Conservation (phyloP, 2,888 invertebrate species). For the Pseudococcus viburni region DNA sequence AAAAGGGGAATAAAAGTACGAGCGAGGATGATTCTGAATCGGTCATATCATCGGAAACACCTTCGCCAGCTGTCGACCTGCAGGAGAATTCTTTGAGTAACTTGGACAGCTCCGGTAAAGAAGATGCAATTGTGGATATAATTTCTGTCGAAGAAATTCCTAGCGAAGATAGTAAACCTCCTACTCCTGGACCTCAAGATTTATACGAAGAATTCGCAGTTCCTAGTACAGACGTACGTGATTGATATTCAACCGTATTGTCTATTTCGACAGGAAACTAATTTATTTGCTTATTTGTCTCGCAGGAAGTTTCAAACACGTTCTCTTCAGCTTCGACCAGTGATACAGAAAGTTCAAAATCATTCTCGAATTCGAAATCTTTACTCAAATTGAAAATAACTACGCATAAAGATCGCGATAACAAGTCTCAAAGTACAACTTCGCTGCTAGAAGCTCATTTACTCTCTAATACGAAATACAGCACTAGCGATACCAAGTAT, state of each 20-base stretch:
- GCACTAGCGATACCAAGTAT: conserved; percentile 24
- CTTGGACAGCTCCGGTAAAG: conserved; percentile 46
- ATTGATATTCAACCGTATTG: neutral
- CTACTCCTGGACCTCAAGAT: conserved; percentile 65
- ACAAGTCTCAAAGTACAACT: conserved; percentile 30
- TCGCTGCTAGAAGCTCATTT: conserved; percentile 62
- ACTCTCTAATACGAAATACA: conserved; percentile 64
- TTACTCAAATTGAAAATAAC: conserved; percentile 51
- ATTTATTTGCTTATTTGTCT: neutral
- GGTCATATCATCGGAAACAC: conserved; percentile 59
- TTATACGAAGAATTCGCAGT: conserved; percentile 63
- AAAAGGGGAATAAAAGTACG: conserved; percentile 60
- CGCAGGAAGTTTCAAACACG: conserved; percentile 54
- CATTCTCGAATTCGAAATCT: conserved; percentile 56
- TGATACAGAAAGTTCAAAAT: conserved; percentile 42
- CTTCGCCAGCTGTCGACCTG: conserved; percentile 55
- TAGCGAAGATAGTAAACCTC: conserved; percentile 66
- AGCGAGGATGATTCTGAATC: conserved; percentile 64
- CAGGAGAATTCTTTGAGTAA: conserved; percentile 27
- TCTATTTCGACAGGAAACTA: neutral
- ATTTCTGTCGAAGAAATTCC: conserved; percentile 64
- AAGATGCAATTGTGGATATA: conserved; percentile 56
- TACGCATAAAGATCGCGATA: conserved; percentile 15
- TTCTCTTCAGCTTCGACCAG: conserved; percentile 41
- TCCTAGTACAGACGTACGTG: conserved; percentile 58